A percentile compares a stretch with the other conserved stretches of the same genome.
Evolutionary conservation across 1,140 invertebrate genomes (phyloP).

Genomic region (Ceratoteleas bidentatus): DNA sequence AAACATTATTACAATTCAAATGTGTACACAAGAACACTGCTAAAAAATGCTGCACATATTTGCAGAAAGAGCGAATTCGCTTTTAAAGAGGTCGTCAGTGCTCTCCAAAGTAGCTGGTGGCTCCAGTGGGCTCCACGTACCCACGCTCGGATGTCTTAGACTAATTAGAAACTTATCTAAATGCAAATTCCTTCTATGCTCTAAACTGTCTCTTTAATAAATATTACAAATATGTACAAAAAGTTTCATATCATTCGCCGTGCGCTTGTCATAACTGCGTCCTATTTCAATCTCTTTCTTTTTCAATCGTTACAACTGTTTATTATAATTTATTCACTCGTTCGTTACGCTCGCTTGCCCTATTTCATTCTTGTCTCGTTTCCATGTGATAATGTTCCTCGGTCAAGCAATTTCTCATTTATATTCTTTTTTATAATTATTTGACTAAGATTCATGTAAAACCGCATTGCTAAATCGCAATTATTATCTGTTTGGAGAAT

Average conservation of each 20-base stretch:
- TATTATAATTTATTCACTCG: conserved; percentile 5
- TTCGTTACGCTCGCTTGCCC: too few species aligned
- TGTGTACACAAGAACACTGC: conserved; percentile 2
- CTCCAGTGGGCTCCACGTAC: conserved; percentile 32
- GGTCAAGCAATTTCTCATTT: too few species aligned
- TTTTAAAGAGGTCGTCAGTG: conserved; percentile 24
- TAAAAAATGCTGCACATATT: conserved; percentile 39
- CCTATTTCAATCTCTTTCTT: conserved; percentile 51
- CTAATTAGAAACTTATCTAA: conserved; percentile 71
- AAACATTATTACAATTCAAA: conserved; percentile 9
- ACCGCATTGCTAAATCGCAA: conserved; percentile 33
- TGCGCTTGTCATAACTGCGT: conserved; percentile 24
- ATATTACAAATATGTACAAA: conserved; percentile 81
- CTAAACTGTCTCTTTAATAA: conserved; percentile 75
- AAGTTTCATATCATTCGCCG: conserved; percentile 43
- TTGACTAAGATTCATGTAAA: conserved; percentile 19
- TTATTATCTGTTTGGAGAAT: conserved; percentile 46
- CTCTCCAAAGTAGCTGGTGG: conserved; percentile 33
- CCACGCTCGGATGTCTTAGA: conserved; percentile 61
- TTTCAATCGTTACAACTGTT: conserved; percentile 34
- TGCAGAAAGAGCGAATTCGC: conserved; percentile 4
- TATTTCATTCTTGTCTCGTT: too few species aligned
- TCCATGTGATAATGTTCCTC: too few species aligned
- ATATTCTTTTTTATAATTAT: too few species aligned
- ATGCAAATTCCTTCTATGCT: conserved; percentile 70